Percentiles rank a stretch among this genome's conserved stretches.
These are phyloP conservation scores for Drymodes brunneopygia DNA, from an alignment of 2,113 vertebrate species.

Conservation along the genomic window DNA sequence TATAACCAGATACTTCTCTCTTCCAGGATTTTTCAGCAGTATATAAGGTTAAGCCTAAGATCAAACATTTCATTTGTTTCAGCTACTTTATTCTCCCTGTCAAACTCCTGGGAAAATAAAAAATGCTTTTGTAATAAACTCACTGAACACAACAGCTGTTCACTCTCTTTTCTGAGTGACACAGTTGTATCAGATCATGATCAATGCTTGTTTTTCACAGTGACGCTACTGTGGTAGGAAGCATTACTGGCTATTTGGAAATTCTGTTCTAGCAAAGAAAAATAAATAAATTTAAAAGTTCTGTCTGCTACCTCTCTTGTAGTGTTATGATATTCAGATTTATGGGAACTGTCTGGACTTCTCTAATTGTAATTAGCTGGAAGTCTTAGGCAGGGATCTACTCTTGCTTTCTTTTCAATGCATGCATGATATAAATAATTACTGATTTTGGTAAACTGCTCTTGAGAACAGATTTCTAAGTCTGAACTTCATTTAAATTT, in stretches of 20 bases:
- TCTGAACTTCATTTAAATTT: neutral
- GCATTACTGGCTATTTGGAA: neutral
- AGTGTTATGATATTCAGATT: conserved; percentile 34
- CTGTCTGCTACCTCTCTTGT: neutral
- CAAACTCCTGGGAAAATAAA: neutral
- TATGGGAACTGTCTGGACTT: conserved; percentile 14
- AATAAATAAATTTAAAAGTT: neutral
- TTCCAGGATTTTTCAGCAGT: neutral
- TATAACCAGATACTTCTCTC: neutral
- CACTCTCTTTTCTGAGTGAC: neutral
- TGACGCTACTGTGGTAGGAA: neutral
- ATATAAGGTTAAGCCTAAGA: neutral
- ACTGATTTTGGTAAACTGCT: neutral
- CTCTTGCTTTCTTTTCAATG: neutral
- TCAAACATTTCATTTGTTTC: conserved; percentile 7
- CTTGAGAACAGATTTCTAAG: neutral
- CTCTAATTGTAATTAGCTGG: neutral
- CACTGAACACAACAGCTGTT: neutral
- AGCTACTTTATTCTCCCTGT: neutral
- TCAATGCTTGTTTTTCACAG: conserved; percentile 3
- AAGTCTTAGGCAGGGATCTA: neutral
- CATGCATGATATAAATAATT: neutral
- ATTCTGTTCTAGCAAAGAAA: neutral
- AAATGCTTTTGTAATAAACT: conserved; percentile 20
- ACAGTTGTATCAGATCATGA: neutral